A percentile compares a stretch with the other conserved stretches of the same genome.
These are phyloP conservation scores for Calonectris borealis DNA, from an alignment of 2,113 vertebrate genomes.

Conservation along the genomic window DNA sequence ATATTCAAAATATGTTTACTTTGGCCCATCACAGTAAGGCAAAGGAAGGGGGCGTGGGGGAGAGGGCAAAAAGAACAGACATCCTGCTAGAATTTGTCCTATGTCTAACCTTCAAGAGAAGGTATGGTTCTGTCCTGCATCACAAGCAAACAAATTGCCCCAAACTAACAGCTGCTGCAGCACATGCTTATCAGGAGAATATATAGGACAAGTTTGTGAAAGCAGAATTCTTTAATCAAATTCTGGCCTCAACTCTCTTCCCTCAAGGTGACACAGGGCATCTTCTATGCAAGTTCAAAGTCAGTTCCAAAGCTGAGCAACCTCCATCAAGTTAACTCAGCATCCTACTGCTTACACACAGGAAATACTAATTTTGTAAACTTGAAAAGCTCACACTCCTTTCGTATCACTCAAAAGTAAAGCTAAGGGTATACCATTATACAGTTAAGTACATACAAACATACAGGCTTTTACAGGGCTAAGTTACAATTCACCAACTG, in stretches of 20 bases:
- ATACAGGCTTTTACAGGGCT: background rate
- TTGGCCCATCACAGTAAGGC: background rate
- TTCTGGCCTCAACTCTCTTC: background rate
- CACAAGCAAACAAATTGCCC: background rate
- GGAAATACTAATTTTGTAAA: background rate
- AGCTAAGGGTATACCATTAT: background rate
- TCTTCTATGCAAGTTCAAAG: background rate
- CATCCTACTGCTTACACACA: background rate
- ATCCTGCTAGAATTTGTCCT: background rate
- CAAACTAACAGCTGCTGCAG: background rate
- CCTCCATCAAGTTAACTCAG: background rate
- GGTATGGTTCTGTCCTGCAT: background rate
- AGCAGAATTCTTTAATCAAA: background rate
- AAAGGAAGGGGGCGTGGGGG: background rate
- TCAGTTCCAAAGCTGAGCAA: background rate
- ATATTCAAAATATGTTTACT: background rate
- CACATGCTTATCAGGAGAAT: fast-evolving
- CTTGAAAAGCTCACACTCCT: background rate
- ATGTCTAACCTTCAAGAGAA: background rate
- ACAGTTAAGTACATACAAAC: background rate
- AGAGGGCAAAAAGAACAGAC: background rate
- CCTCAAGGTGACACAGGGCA: background rate
- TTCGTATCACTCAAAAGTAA: background rate
- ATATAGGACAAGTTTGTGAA: background rate
- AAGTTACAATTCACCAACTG: background rate